Evolutionary conservation across 2,888 invertebrate species (phyloP).

Genomic region (Seira musarum): DNA sequence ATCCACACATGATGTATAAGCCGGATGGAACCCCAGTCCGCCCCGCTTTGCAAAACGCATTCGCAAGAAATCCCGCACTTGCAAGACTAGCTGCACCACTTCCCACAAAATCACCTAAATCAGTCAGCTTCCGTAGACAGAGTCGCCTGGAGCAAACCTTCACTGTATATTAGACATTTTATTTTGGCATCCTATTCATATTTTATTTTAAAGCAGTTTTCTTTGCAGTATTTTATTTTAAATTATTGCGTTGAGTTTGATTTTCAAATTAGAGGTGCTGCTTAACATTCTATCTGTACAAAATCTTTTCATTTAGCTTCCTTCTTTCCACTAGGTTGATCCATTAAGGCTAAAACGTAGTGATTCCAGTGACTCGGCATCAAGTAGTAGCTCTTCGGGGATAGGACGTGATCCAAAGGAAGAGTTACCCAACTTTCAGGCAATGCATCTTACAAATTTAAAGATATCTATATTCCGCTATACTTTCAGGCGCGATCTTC

Average conservation of each 20-base stretch:
- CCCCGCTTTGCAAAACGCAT: constrained; percentile 64
- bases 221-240: no score
- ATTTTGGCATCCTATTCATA: not conserved
- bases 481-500: not conserved
- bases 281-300: no score
- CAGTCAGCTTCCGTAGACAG: constrained; percentile 70
- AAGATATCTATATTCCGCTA: not conserved
- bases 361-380: constrained; percentile 65
- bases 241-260: no score
- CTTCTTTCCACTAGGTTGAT: constrained; percentile 53
- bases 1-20: constrained; percentile 74
- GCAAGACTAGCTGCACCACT: constrained; percentile 72
- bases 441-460: constrained; percentile 52
- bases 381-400: constrained; percentile 63
- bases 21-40: constrained; percentile 62
- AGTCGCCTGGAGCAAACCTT: constrained; percentile 68
- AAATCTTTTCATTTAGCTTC: no score
- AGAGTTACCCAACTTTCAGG: constrained; percentile 64
- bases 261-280: no score
- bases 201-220: not conserved
- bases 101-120: constrained; percentile 69
- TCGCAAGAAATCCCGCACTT: constrained; percentile 71
- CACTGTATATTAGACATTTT: constrained; percentile 51
- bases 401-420: constrained; percentile 62
- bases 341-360: constrained; percentile 62